These are phyloP conservation scores for Thunnus maccoyii DNA, from an alignment of 2,113 vertebrate genomes.

Conservation along the genomic window DNA sequence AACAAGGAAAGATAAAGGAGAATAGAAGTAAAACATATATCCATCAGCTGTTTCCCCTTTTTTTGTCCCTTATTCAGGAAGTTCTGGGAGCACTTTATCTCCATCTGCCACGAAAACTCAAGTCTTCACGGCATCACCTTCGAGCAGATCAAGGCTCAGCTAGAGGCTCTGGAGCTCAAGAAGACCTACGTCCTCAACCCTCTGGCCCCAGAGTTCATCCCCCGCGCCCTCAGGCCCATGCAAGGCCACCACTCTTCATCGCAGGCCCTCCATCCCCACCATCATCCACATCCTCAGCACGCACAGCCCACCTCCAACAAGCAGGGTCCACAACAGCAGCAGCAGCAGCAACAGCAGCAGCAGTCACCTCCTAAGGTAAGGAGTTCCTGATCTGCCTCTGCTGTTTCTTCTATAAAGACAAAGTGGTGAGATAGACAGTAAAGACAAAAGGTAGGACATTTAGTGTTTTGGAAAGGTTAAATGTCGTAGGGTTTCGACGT, in stretches of 20 bases:
- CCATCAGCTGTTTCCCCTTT: conserved; percentile 27
- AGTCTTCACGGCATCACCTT: conserved; percentile 99
- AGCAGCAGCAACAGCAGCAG: conserved; percentile 89
- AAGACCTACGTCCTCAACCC: conserved; percentile 99
- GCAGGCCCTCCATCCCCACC: conserved; percentile 84
- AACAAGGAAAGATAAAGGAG: conserved; percentile 8
- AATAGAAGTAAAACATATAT: not conserved
- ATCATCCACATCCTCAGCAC: conserved; percentile 86
- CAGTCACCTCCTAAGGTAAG: conserved; percentile 95
- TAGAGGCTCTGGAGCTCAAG: conserved; percentile 98
- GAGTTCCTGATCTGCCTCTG: not conserved
- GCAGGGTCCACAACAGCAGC: conserved; percentile 79
- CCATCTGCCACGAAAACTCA: conserved; percentile 94
- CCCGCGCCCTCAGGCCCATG: conserved; percentile 89
- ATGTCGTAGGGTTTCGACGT: not conserved
- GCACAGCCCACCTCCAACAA: conserved; percentile 85
- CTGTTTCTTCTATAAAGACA: not conserved
- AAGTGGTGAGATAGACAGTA: not conserved
- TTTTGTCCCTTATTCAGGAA: conserved; percentile 86
- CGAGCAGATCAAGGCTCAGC: conserved; percentile 97
- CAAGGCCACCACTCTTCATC: conserved; percentile 83
- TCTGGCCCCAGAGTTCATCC: conserved; percentile 97
- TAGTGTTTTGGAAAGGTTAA: not conserved
- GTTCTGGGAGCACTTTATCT: conserved; percentile 99
- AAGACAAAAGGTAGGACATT: not conserved